phyloP scores from a whole-genome alignment of 1,140 invertebrate species.

The Camponotus pennsylvanicus region DNA sequence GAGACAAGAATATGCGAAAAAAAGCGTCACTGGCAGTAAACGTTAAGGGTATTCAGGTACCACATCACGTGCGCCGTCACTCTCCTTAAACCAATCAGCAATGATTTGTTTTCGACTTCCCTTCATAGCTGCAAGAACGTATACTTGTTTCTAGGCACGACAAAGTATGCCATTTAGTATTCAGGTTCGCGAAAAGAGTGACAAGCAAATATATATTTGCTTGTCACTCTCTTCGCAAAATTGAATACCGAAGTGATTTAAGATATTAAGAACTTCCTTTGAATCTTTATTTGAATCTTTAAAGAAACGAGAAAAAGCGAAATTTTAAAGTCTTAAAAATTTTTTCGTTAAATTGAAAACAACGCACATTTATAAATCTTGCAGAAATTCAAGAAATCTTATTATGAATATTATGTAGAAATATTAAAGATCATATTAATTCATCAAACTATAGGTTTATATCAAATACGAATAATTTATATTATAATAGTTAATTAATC shows the following conservation, averaged over 20 bases:
- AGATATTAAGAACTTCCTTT: slow-evolving; percentile 14
- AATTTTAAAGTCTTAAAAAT: too few species aligned
- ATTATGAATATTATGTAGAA: too few species aligned
- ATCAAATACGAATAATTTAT: background rate
- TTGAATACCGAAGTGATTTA: background rate
- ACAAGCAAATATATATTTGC: background rate
- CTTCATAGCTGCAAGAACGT: background rate
- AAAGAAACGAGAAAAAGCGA: background rate
- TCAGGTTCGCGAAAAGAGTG: background rate
- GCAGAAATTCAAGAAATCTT: too few species aligned
- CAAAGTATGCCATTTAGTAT: background rate
- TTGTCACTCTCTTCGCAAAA: background rate
- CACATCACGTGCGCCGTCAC: background rate
- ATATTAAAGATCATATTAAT: too few species aligned
- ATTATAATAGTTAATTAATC: background rate
- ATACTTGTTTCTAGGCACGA: slow-evolving; percentile 1
- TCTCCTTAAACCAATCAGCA: background rate
- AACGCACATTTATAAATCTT: background rate
- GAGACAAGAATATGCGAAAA: background rate
- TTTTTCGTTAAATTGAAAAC: too few species aligned
- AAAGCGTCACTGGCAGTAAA: background rate
- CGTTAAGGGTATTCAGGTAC: background rate
- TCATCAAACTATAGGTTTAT: too few species aligned
- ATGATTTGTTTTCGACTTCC: background rate
- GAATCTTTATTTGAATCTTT: background rate